Evolutionary conservation across 2,113 vertebrate species (phyloP).

Genomic region (Melanocharis versteri): DNA sequence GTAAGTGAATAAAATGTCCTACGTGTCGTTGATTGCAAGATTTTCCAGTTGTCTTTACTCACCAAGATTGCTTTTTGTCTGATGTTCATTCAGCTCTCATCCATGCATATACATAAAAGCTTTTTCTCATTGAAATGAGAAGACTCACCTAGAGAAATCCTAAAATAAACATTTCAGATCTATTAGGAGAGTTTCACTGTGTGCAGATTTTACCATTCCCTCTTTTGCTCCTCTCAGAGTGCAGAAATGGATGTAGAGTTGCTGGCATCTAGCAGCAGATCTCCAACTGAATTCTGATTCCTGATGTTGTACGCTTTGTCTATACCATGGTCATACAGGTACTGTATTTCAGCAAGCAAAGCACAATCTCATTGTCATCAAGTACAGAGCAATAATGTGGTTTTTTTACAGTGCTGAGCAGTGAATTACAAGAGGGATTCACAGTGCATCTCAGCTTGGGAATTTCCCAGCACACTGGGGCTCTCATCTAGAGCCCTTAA

Average conservation of each 20-base stretch:
- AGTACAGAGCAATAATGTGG: background rate
- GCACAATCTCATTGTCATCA: background rate
- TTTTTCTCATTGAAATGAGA: background rate
- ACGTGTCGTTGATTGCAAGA: accelerated
- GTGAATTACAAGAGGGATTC: background rate
- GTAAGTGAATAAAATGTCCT: background rate
- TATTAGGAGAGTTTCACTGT: background rate
- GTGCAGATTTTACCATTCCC: background rate
- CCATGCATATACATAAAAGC: background rate
- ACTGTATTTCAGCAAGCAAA: background rate
- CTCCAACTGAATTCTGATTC: background rate
- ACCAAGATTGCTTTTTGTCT: background rate
- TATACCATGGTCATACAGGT: background rate
- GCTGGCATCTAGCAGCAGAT: background rate
- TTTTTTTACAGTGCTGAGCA: background rate
- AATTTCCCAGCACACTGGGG: background rate
- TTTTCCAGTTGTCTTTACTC: background rate
- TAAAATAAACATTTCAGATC: background rate
- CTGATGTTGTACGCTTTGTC: accelerated
- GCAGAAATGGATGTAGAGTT: background rate
- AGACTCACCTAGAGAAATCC: background rate
- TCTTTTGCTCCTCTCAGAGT: background rate
- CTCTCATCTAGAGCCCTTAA: background rate
- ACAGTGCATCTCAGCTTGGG: background rate
- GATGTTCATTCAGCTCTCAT: background rate